These are phyloP conservation scores for Caenorhabditis imperialis DNA, from an alignment of 2,888 invertebrate species.

Conservation along the genomic window DNA sequence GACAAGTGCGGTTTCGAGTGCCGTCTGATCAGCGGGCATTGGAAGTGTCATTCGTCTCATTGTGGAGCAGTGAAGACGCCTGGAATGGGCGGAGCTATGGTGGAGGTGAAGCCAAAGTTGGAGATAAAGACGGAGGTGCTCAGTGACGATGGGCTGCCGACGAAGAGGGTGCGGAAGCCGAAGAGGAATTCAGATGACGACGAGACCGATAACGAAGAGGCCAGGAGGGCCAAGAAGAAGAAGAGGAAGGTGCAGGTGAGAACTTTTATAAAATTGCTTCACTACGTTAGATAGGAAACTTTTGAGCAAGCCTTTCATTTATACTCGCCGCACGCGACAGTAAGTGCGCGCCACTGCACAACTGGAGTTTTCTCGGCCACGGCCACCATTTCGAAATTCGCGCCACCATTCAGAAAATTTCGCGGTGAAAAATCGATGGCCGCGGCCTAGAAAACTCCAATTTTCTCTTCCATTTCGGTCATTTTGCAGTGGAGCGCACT, in stretches of 20 bases:
- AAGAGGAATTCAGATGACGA: constrained; percentile 27
- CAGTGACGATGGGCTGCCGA: constrained; percentile 15
- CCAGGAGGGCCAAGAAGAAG: constrained; percentile 29
- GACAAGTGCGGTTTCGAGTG: constrained; percentile 68
- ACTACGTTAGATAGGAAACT: no score
- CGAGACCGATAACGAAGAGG: constrained; percentile 40
- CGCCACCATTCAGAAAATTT: no score
- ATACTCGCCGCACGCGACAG: no score
- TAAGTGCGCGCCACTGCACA: no score
- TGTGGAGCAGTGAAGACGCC: constrained; percentile 22
- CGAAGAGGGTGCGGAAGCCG: constrained; percentile 26
- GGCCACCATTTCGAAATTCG: no score
- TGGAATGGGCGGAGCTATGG: constrained; percentile 4
- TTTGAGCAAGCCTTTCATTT: no score
- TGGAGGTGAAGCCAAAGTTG: constrained; percentile 6
- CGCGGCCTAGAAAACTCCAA: no score
- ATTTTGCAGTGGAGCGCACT: no score
- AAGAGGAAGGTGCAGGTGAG: constrained; percentile 33
- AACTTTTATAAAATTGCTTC: no score
- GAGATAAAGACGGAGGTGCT: constrained; percentile 24
- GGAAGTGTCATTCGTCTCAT: constrained; percentile 40
- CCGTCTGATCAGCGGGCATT: constrained; percentile 44
- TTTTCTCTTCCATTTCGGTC: no score
- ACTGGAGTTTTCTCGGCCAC: no score
- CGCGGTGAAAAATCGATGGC: no score